Conservation (phyloP, 2,888 invertebrate species). For the Sarcophaga subvicina region DNA sequence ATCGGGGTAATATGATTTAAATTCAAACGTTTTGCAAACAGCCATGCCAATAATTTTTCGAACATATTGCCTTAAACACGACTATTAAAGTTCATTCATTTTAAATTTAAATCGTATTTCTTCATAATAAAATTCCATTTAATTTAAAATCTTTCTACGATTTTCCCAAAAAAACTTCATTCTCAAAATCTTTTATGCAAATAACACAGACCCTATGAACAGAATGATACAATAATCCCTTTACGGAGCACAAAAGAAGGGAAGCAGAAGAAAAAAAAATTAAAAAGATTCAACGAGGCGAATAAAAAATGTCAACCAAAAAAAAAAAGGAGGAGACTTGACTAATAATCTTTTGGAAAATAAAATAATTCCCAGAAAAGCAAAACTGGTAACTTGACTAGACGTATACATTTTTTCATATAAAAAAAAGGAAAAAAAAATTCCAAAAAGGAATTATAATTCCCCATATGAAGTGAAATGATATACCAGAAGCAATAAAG, state of each 20-base stretch:
- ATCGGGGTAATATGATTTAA: too few relatives aligned
- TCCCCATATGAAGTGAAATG: slow-evolving; percentile 10
- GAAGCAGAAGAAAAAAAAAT: background rate
- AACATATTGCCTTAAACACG: too few relatives aligned
- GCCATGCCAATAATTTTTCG: too few relatives aligned
- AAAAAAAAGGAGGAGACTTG: slow-evolving; percentile 10
- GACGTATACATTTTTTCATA: background rate
- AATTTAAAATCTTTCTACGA: too few relatives aligned
- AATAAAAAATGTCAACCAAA: slow-evolving; percentile 50
- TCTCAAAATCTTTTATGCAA: slow-evolving; percentile 34
- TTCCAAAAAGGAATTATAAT: slow-evolving; percentile 1
- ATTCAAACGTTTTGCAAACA: too few relatives aligned
- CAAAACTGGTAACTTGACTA: background rate
- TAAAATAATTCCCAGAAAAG: slow-evolving; percentile 20
- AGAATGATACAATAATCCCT: slow-evolving; percentile 32
- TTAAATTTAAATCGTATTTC: too few relatives aligned
- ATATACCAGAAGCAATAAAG: slow-evolving; percentile 11
- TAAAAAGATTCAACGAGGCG: slow-evolving; percentile 35
- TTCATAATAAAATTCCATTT: too few relatives aligned
- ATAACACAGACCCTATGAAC: slow-evolving; percentile 23
- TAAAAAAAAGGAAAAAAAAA: slow-evolving; percentile 7
- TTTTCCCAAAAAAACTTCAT: background rate
- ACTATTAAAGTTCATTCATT: too few relatives aligned
- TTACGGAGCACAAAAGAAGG: slow-evolving; percentile 16
- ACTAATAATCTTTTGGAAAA: slow-evolving; percentile 54